Evolutionary conservation across 2,888 invertebrate species (phyloP).

Genomic region (Orthonychiurus folsomi): DNA sequence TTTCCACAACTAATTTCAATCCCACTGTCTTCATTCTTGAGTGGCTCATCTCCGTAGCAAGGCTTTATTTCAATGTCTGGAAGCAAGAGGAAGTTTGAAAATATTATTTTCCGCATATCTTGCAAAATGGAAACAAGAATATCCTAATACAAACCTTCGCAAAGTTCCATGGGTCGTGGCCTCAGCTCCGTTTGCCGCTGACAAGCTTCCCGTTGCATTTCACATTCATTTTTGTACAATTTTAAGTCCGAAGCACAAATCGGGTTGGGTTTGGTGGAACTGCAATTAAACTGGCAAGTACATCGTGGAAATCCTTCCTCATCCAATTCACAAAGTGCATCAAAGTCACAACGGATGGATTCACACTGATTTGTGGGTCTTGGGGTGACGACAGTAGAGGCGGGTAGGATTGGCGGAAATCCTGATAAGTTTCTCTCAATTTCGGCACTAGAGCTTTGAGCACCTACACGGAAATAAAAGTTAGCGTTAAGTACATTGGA

Average conservation of each 20-base stretch:
- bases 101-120: background rate
- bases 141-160: conserved; percentile 71
- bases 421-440: background rate
- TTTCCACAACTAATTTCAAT: conserved; percentile 74
- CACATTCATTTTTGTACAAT: conserved; percentile 71
- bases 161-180: conserved; percentile 68
- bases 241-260: conserved; percentile 55
- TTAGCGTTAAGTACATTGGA: no score
- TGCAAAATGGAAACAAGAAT: no score
- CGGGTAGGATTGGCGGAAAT: no score
- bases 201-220: conserved; percentile 79
- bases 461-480: no score
- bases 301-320: conserved; percentile 68
- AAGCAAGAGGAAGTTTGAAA: conserved; percentile 7
- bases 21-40: conserved; percentile 60
- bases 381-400: no score
- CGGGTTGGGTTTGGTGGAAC: conserved; percentile 40
- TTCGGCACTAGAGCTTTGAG: no score
- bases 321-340: conserved; percentile 72
- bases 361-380: conserved; percentile 52
- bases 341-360: conserved; percentile 74
- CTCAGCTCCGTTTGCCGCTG: conserved; percentile 70
- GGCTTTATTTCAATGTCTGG: conserved; percentile 70
- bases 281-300: conserved; percentile 71
- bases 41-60: conserved; percentile 71